Evolutionary conservation across 2,888 invertebrate genomes (phyloP), one percentile per base, ranked within the genome.

Genomic region (Synanthedon myopaeformis): DNA sequence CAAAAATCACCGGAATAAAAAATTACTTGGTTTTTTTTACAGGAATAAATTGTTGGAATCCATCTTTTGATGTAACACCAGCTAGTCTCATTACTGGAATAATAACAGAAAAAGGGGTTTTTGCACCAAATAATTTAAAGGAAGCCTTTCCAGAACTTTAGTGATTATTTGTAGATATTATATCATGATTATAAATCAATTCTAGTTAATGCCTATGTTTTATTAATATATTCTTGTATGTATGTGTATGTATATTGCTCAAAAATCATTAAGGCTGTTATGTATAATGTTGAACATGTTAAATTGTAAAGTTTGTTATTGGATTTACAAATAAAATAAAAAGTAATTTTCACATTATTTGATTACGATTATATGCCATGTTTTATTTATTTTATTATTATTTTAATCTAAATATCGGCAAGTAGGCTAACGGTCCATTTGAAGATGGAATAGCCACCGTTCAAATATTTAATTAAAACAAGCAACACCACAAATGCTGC

Each of bases 11-110:
- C 35, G 10, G 2, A 35, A 35, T 2, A 17, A 10, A 28, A 28
- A 35, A 35, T 11, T 6, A 4, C 8, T 42, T 49, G 4, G 57
- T 41, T 58, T 58, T 49, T 58, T 58, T 89, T 87, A 52, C 80
- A 93, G 96, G 96, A 54, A 96, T 98, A 54, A 89, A 90, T 53
- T 97, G 96, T 74, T 99, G 98, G 98, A 99, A 99, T 89, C 99
- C 99, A 52, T 96, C 98, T 0, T 99, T 99, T 79, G 99, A 99
- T 82, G 95, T 99, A 0, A 99, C 99, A 3, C 99, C 99, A 28
- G 96, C 96, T 0, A 85, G 90, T 14, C 89, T 99, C 41, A 98
- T 99, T 60, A 94, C 95, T 55, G 97, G 93, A 17, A 96, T 99
- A 59, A 94, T 99, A 42, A 99, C 99, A 10, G 98, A 99, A 79